Percentiles rank a stretch among this genome's conserved stretches.
Conservation (phyloP, 2,888 invertebrate genomes). For the Bellardia bayeri region DNA sequence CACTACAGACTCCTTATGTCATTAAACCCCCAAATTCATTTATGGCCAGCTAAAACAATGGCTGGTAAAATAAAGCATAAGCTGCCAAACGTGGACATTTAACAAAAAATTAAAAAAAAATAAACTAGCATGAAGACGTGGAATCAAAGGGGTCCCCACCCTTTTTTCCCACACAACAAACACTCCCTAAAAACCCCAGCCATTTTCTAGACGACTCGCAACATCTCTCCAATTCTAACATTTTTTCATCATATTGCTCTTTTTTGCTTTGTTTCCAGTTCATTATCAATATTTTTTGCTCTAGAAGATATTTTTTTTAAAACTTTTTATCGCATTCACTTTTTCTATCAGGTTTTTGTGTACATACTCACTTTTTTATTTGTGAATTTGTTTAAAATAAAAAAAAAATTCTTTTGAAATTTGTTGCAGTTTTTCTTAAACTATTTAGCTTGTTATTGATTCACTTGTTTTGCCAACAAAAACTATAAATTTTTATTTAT, state of each 20-base stretch:
- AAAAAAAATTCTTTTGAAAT: neutral
- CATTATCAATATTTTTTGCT: constrained; percentile 15
- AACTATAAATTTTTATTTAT: neutral
- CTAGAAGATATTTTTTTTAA: neutral
- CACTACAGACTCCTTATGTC: neutral
- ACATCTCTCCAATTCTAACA: neutral
- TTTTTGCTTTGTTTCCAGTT: neutral
- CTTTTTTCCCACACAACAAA: constrained; percentile 43
- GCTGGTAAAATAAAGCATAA: too few species aligned
- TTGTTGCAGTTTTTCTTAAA: neutral
- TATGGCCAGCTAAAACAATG: neutral
- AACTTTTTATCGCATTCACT: neutral
- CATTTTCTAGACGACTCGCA: constrained; percentile 3
- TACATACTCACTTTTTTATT: constrained; percentile 46
- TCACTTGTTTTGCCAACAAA: constrained; percentile 24
- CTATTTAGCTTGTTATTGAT: neutral
- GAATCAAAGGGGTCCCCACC: constrained; percentile 48
- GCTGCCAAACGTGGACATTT: too few species aligned
- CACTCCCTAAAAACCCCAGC: neutral
- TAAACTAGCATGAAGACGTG: too few species aligned
- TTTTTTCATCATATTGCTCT: neutral
- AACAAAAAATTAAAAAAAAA: too few species aligned
- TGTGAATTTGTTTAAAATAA: neutral
- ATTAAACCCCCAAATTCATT: neutral
- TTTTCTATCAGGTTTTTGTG: neutral